These are phyloP conservation scores for Dendrocincla tyrannina DNA, from an alignment of 2,797 vertebrate genomes.

Conservation along the genomic window DNA sequence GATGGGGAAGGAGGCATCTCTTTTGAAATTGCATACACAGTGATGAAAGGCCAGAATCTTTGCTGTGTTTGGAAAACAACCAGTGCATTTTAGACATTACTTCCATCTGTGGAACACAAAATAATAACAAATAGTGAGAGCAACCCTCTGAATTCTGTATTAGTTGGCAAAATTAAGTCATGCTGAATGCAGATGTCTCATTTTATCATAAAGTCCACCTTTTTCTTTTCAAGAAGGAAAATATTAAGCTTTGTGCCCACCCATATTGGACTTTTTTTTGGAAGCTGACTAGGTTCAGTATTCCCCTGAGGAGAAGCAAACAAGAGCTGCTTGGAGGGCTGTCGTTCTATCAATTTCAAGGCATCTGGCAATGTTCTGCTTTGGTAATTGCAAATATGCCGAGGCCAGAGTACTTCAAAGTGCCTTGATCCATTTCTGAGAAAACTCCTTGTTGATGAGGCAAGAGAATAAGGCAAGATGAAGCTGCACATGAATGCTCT, in stretches of 20 bases:
- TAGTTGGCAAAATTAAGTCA: neutral
- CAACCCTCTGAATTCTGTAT: neutral
- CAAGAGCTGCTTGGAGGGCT: neutral
- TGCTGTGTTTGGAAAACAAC: slow-evolving; percentile 28
- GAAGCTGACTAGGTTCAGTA: neutral
- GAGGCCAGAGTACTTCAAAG: neutral
- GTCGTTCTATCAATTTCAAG: neutral
- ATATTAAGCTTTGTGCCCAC: slow-evolving; percentile 3
- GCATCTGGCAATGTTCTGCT: slow-evolving; percentile 9
- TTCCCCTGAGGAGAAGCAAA: slow-evolving; percentile 11
- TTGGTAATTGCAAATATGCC: neutral
- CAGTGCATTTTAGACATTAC: neutral
- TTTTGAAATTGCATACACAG: neutral
- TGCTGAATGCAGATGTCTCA: slow-evolving; percentile 28
- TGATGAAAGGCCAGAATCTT: neutral
- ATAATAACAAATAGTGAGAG: neutral
- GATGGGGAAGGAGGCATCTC: neutral
- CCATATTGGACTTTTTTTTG: neutral
- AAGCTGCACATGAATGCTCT: neutral
- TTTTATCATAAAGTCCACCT: neutral
- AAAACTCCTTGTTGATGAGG: neutral
- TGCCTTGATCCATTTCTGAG: neutral
- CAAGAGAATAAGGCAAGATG: neutral
- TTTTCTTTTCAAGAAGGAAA: slow-evolving; percentile 9
- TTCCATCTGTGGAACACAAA: slow-evolving; percentile 41